Evolutionary conservation across 92 coral and sea anemone species (phyloP).

Genomic region (Pocillopora grandis): DNA sequence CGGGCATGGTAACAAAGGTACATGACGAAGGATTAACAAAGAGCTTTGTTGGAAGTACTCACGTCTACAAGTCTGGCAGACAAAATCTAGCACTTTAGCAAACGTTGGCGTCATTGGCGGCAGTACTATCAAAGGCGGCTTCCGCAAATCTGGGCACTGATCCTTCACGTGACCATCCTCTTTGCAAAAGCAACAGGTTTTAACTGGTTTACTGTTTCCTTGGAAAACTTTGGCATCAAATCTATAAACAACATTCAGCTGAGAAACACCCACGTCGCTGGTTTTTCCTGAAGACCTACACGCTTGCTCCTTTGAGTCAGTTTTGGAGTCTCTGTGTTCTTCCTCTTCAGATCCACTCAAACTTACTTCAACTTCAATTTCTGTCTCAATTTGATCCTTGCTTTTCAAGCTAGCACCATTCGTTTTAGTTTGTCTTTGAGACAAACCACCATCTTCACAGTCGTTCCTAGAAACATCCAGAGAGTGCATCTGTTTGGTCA

Average conservation of each 20-base stretch:
- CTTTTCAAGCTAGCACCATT: background rate
- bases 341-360: slow-evolving; percentile 14
- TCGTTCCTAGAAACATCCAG: background rate
- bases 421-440: background rate
- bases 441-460: background rate
- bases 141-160: slow-evolving; percentile 69
- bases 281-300: background rate
- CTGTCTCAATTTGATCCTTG: slow-evolving; percentile 3
- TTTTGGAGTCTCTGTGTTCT: background rate
- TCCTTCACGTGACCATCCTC: slow-evolving; percentile 69
- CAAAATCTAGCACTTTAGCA: slow-evolving; percentile 43
- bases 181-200: slow-evolving; percentile 74
- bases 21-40: no score
- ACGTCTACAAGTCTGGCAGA: slow-evolving; percentile 68
- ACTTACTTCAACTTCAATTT: background rate
- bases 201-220: slow-evolving; percentile 60
- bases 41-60: background rate
- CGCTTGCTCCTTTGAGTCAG: background rate
- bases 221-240: slow-evolving; percentile 52
- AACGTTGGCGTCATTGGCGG: slow-evolving; percentile 44
- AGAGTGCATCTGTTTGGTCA: slow-evolving; percentile 10
- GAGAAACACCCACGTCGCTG: background rate
- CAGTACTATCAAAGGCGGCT: slow-evolving; percentile 48
- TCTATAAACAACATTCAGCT: slow-evolving; percentile 6
- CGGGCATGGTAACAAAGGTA: no score